phyloP scores from a whole-genome alignment of 92 coral and sea anemone species.

The Epizoanthus illoricatus region DNA sequence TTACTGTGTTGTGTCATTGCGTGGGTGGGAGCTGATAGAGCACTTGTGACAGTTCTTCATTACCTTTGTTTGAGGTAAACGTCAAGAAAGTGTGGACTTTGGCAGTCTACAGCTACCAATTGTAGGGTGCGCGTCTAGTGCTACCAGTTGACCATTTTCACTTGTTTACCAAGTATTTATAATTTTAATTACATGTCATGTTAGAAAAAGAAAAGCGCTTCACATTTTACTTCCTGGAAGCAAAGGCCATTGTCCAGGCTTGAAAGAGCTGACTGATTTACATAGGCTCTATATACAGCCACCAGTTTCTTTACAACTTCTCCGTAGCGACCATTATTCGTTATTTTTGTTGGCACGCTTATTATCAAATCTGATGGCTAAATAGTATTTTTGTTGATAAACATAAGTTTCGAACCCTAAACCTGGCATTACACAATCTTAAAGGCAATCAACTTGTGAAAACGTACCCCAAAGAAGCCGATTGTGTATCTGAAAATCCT shows the following conservation, averaged over 20 bases:
- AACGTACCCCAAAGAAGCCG: neutral
- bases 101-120: too few relatives aligned
- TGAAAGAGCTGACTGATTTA: neutral
- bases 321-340: neutral
- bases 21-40: too few relatives aligned
- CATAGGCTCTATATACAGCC: neutral
- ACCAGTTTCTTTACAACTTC: slow-evolving; percentile 19
- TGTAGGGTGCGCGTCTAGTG: too few relatives aligned
- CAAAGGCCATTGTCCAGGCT: neutral
- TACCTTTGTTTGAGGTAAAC: too few relatives aligned
- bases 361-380: slow-evolving; percentile 1
- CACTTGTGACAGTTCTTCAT: too few relatives aligned
- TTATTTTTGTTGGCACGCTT: slow-evolving; percentile 1
- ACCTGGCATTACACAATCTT: neutral
- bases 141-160: too few relatives aligned
- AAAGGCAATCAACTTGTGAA: neutral
- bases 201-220: neutral
- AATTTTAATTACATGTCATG: too few relatives aligned
- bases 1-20: too few relatives aligned
- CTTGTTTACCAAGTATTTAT: too few relatives aligned
- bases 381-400: slow-evolving; percentile 20
- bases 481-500: too few relatives aligned
- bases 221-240: neutral
- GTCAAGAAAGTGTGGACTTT: too few relatives aligned
- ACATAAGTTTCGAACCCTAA: neutral